Conservation (phyloP, 2,113 vertebrate genomes). For the Macquaria australasica region DNA sequence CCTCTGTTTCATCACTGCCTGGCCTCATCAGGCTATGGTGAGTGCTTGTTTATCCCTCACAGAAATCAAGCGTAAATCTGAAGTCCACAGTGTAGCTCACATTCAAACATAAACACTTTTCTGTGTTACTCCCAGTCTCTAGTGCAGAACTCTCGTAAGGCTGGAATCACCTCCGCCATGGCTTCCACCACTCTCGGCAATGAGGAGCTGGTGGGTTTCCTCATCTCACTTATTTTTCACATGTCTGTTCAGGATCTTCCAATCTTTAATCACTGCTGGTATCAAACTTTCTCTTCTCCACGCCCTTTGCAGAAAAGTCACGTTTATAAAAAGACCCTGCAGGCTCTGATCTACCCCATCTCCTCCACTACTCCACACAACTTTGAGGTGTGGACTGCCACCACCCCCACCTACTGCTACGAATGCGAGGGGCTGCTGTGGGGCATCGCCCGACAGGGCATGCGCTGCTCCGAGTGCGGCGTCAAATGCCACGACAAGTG, state of each 20-base stretch:
- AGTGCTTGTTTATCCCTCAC: slow-evolving; percentile 38
- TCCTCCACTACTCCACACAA: slow-evolving; percentile 98
- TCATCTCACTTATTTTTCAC: neutral
- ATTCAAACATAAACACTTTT: neutral
- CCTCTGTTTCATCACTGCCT: slow-evolving; percentile 28
- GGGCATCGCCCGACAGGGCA: slow-evolving; percentile 98
- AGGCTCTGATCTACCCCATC: slow-evolving; percentile 99
- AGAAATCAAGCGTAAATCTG: slow-evolving; percentile 16
- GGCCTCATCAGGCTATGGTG: slow-evolving; percentile 76
- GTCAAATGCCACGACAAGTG: slow-evolving; percentile 99
- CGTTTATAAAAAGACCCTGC: slow-evolving; percentile 99
- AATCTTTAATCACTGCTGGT: neutral
- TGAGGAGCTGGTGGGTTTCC: slow-evolving; percentile 92
- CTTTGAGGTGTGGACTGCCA: slow-evolving; percentile 99
- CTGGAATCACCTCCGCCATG: slow-evolving; percentile 95
- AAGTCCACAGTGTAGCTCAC: neutral
- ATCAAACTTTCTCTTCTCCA: neutral
- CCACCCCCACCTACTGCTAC: slow-evolving; percentile 98
- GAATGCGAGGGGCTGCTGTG: slow-evolving; percentile 99
- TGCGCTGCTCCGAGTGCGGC: slow-evolving; percentile 97
- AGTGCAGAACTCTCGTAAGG: slow-evolving; percentile 95
- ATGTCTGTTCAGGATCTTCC: slow-evolving; percentile 16
- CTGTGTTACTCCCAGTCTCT: slow-evolving; percentile 85
- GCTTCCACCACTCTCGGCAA: slow-evolving; percentile 97
- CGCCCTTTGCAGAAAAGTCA: slow-evolving; percentile 91